phyloP scores from a whole-genome alignment of 2,797 vertebrate genomes.

The Odontamblyopus rebecca region DNA sequence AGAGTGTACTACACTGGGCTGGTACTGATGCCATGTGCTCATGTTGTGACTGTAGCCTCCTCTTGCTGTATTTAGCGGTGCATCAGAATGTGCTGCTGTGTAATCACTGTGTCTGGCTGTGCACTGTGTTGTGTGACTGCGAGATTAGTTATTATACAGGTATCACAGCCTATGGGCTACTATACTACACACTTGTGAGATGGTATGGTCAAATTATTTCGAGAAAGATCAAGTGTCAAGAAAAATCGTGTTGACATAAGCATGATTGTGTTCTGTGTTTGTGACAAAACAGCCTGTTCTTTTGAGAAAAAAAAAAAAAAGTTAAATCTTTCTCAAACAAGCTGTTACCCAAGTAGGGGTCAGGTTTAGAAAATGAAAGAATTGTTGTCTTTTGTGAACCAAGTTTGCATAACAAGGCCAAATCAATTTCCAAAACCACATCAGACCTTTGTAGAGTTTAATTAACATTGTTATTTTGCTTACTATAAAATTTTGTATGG shows the following conservation, averaged over 20 bases:
- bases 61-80: no score
- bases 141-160: no score
- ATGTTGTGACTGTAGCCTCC: no score
- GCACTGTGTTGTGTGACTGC: no score
- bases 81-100: no score
- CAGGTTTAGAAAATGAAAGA: background rate
- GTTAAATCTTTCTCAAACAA: background rate
- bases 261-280: background rate
- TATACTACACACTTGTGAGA: no score
- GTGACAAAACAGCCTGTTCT: background rate
- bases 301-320: background rate
- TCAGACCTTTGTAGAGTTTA: background rate
- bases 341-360: background rate
- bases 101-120: no score
- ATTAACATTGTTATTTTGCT: background rate
- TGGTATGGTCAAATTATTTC: no score
- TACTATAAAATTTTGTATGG: background rate
- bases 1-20: no score
- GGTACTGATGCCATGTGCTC: no score
- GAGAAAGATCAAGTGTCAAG: no score
- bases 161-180: no score
- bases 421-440: background rate
- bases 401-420: background rate
- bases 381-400: background rate
- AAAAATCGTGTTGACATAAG: background rate